phyloP scores from a whole-genome alignment of 2,797 vertebrate species.

The Pempheris klunzingeri region DNA sequence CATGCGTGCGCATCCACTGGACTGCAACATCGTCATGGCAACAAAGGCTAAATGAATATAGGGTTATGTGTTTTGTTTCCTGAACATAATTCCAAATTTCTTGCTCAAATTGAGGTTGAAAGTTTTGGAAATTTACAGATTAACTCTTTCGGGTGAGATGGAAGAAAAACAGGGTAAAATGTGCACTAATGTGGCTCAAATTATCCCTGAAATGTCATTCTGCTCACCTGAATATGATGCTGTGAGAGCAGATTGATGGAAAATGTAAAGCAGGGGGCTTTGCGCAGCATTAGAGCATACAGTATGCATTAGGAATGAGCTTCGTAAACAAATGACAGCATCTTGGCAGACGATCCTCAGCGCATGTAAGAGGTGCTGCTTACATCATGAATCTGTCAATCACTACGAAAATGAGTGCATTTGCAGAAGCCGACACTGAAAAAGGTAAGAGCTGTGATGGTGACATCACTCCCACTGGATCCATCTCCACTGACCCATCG shows the following conservation, averaged over 20 bases:
- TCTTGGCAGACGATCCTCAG: conserved; percentile 57
- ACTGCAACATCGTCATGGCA: conserved; percentile 42
- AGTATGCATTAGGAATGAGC: conserved; percentile 40
- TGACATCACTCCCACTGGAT: conserved; percentile 67
- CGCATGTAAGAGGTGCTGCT: conserved; percentile 48
- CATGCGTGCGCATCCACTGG: conserved; percentile 43
- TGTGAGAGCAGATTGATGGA: conserved; percentile 32
- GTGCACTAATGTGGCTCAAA: conserved; percentile 33
- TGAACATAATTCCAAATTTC: conserved; percentile 23
- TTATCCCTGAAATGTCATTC: conserved; percentile 22
- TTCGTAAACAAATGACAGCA: conserved; percentile 66
- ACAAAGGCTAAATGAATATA: conserved; percentile 38
- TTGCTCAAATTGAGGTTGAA: conserved; percentile 28
- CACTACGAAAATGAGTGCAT: conserved; percentile 45
- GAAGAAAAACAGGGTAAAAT: conserved; percentile 36
- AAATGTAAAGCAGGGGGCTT: conserved; percentile 35
- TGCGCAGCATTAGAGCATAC: conserved; percentile 18
- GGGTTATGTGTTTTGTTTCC: conserved; percentile 35
- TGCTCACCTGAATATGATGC: conserved; percentile 50
- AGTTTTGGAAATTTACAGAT: conserved; percentile 39
- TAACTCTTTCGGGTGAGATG: conserved; percentile 29
- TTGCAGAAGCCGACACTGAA: conserved; percentile 40
- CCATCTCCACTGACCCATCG: conserved; percentile 25
- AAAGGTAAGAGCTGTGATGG: conserved; percentile 37
- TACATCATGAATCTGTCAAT: conserved; percentile 69